Evolutionary conservation across 2,797 vertebrate species (phyloP).

Genomic region (Acipenser transmontanus): DNA sequence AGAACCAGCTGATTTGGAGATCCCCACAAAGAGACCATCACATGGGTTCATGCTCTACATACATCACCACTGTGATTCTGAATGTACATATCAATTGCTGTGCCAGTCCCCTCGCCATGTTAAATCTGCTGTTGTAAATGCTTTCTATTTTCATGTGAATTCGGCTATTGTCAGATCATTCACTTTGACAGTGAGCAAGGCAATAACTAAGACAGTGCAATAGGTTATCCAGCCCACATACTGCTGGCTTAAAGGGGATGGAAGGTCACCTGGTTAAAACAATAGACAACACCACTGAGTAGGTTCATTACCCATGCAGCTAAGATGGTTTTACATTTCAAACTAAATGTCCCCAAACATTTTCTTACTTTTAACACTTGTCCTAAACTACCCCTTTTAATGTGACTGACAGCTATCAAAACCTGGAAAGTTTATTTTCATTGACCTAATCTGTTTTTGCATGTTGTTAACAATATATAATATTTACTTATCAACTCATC

Average conservation of each 20-base stretch:
- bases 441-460: no score
- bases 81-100: conserved; percentile 19
- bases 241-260: conserved; percentile 21
- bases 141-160: conserved; percentile 31
- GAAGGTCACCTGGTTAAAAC: conserved; percentile 1
- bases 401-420: no score
- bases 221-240: conserved; percentile 35
- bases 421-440: no score
- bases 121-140: conserved; percentile 9
- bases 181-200: conserved; percentile 19
- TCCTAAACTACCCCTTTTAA: neutral
- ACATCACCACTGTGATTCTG: neutral
- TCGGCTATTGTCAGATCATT: conserved; percentile 28
- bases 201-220: conserved; percentile 17
- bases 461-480: no score
- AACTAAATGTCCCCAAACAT: conserved; percentile 1
- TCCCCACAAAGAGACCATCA: neutral
- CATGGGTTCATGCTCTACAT: neutral
- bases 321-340: neutral
- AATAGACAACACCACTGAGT: conserved; percentile 1
- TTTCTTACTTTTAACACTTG: conserved; percentile 11
- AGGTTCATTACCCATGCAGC: neutral
- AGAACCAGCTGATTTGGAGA: neutral
- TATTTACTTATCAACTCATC: no score
- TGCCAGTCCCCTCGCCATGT: conserved; percentile 28